phyloP scores from a whole-genome alignment of 1,140 invertebrate species.

The Brachionus sp. region DNA sequence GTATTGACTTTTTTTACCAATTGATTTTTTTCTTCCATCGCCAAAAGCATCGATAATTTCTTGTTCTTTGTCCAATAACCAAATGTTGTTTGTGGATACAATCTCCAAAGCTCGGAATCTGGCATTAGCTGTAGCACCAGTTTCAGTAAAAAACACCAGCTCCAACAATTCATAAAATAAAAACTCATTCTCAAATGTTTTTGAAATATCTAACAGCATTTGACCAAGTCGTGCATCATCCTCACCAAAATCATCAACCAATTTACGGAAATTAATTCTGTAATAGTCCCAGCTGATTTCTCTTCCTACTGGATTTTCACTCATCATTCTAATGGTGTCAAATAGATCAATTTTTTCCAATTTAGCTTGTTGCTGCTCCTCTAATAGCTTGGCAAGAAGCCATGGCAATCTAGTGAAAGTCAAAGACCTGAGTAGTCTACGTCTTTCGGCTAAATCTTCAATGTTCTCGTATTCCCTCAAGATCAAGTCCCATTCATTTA shows the following conservation, averaged over 20 bases:
- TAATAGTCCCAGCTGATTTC: slow-evolving; percentile 40
- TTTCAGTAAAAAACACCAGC: slow-evolving; percentile 33
- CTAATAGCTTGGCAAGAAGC: not conserved
- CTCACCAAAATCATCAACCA: slow-evolving; percentile 14
- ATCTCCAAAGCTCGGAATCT: slow-evolving; percentile 41
- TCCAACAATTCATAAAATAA: slow-evolving; percentile 38
- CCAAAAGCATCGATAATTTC: slow-evolving; percentile 42
- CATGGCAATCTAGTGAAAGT: slow-evolving; percentile 29
- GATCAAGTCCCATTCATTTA: slow-evolving; percentile 17
- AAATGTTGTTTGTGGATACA: slow-evolving; percentile 33
- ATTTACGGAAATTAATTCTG: not conserved
- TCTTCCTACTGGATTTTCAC: slow-evolving; percentile 35
- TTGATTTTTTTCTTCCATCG: not conserved
- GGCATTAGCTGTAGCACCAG: slow-evolving; percentile 45
- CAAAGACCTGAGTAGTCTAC: slow-evolving; percentile 23
- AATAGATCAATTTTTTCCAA: slow-evolving; percentile 25
- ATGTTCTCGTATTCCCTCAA: slow-evolving; percentile 11
- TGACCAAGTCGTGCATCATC: slow-evolving; percentile 29
- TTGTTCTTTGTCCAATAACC: slow-evolving; percentile 28
- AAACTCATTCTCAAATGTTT: slow-evolving; percentile 44
- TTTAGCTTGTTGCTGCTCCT: not conserved
- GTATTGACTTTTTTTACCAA: not conserved
- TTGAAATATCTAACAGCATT: slow-evolving; percentile 30
- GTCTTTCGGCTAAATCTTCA: not conserved
- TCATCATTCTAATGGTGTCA: slow-evolving; percentile 19